These are phyloP conservation scores for Glyptemys insculpta DNA, from an alignment of 2,797 vertebrate species.

Conservation along the genomic window DNA sequence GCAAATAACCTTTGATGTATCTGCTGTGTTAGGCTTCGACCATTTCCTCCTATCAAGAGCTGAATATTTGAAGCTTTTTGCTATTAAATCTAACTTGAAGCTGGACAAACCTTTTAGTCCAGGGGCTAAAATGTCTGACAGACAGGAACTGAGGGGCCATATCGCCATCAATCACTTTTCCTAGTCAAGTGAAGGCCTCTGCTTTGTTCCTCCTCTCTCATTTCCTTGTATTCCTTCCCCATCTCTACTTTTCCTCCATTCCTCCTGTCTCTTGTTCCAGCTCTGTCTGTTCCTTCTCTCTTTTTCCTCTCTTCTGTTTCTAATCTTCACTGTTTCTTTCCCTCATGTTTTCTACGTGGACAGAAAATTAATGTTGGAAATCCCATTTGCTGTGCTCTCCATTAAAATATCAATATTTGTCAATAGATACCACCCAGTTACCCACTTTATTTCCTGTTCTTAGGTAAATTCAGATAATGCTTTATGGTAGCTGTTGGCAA, in stretches of 20 bases:
- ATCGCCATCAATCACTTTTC: neutral
- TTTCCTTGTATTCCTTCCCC: neutral
- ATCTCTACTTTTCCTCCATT: neutral
- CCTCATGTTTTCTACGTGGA: neutral
- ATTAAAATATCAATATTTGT: neutral
- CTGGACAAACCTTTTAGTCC: neutral
- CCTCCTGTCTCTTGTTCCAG: neutral
- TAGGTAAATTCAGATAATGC: neutral
- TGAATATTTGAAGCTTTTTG: constrained; percentile 4
- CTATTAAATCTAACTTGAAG: neutral
- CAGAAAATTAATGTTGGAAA: neutral
- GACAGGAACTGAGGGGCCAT: neutral
- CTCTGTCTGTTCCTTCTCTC: neutral
- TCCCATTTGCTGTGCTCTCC: neutral
- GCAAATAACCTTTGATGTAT: neutral
- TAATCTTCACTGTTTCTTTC: neutral
- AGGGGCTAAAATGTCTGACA: neutral
- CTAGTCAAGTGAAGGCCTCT: neutral
- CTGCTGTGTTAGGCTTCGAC: neutral
- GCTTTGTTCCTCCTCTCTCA: neutral
- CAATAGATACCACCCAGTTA: neutral
- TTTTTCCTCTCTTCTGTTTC: neutral
- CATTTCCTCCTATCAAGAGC: neutral
- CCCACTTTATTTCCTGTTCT: neutral
- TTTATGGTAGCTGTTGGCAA: neutral